Percentiles rank a stretch among this genome's conserved stretches.
phyloP scores from a whole-genome alignment of 37 sponge, comb jelly and placozoan genomes.

The Crambe crambe region DNA sequence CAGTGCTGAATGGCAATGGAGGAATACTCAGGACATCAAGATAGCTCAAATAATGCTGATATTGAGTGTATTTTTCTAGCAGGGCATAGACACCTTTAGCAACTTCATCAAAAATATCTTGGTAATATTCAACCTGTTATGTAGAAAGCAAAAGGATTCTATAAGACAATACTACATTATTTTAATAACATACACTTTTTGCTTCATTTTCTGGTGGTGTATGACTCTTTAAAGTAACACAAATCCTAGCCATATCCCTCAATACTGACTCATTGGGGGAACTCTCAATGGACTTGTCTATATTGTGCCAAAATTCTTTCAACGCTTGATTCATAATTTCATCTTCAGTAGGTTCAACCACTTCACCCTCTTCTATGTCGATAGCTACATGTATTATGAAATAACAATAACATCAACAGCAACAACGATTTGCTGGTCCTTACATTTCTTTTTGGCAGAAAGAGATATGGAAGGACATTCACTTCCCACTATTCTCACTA shows the following conservation, averaged over 20 bases:
- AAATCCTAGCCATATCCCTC: constrained; percentile 68
- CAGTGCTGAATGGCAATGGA: too few relatives aligned
- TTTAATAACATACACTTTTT: constrained; percentile 27
- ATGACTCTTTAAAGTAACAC: background rate
- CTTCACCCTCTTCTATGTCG: background rate
- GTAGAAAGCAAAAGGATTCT: background rate
- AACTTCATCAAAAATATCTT: constrained; percentile 46
- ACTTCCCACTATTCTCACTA: constrained; percentile 52
- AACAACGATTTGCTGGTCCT: too few relatives aligned
- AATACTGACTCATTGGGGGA: constrained; percentile 47
- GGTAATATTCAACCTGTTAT: constrained; percentile 48
- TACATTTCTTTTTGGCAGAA: too few relatives aligned
- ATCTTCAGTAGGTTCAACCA: background rate
- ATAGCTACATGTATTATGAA: too few relatives aligned
- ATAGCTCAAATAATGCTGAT: constrained; percentile 59
- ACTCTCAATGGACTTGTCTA: constrained; percentile 13
- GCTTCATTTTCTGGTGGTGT: constrained; percentile 22
- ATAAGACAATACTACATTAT: background rate
- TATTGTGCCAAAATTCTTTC: constrained; percentile 34
- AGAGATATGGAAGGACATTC: too few relatives aligned
- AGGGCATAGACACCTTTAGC: constrained; percentile 48
- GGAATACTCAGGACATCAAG: constrained; percentile 22
- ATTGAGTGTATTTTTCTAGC: constrained; percentile 48
- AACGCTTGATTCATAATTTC: constrained; percentile 10
- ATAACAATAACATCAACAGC: too few relatives aligned